Evolutionary conservation across 2,888 invertebrate species (phyloP), one percentile per base, ranked within the genome.

Genomic region (Notodonta ziczac): DNA sequence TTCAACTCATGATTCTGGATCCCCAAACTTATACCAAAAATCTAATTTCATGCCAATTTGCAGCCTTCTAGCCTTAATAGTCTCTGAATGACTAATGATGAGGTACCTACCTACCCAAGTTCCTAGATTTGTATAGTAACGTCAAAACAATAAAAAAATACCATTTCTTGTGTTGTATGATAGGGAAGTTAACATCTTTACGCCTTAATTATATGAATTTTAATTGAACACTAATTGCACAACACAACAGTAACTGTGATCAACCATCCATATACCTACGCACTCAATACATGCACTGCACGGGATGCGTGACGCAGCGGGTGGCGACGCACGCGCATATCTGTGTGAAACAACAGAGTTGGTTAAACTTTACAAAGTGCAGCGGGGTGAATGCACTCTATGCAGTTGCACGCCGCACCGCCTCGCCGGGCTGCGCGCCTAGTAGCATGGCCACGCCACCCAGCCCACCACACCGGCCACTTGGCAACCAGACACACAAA

Each of bases 401-500:
- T 69, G 67, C 72, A 74, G 66, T 70, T 70, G 79, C 65, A 70
- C 59, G 66, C 67, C 72, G 63, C 74, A 85, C 65, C 79, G 73
- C 83, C 70, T 76, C 75, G 64, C 56, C 50, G 55, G 64, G 64
- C 85, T 93, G 91, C 56, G 69, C 78, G 84, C 94, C 94, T 92
- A 85, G 91, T 94, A 80, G 58, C 64, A 69, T 80, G 90, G 89
- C 87, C 91, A 87, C 87, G 79, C 76, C 71, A 59, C 75, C 75
- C 77, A 83, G 83, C 87, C 85, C 85, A 84, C 81, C 77, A 81
- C 82, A 82, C 85, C 76, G 88, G 81, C 89, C 91, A 91, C 91
- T 91, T 93, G 92, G 89, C 93, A 93, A 93, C 91, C 83, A 83
- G 72, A 78, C 82, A 77, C 67, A 80, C 84, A 74, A 78, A 81